Percentiles rank a stretch among this genome's conserved stretches.
Evolutionary conservation across 2,113 vertebrate genomes (phyloP).

Genomic region (Centropus bengalensis): DNA sequence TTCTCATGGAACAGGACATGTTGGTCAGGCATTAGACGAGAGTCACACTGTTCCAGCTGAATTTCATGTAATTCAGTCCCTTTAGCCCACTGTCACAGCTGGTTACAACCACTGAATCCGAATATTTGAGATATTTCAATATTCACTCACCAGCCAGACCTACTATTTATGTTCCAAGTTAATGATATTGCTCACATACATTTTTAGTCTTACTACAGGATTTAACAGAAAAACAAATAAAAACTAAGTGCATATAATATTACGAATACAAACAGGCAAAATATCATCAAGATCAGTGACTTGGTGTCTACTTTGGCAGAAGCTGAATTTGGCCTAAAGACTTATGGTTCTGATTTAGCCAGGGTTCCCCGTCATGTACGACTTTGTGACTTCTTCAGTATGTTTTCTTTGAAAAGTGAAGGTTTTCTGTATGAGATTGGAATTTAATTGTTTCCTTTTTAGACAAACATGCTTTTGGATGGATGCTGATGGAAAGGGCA

Average conservation of each 20-base stretch:
- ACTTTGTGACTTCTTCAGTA: slow-evolving; percentile 37
- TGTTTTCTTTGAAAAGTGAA: slow-evolving; percentile 78
- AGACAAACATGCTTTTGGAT: slow-evolving; percentile 82
- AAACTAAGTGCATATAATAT: slow-evolving; percentile 11
- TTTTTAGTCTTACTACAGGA: neutral
- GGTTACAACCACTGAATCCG: neutral
- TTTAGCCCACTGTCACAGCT: neutral
- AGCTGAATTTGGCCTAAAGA: slow-evolving; percentile 6
- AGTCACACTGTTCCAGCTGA: neutral
- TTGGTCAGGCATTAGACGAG: neutral
- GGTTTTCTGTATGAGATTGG: slow-evolving; percentile 69
- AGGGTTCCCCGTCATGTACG: neutral
- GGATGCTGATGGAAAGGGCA: slow-evolving; percentile 77
- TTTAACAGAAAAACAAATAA: slow-evolving; percentile 42
- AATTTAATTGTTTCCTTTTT: slow-evolving; percentile 86
- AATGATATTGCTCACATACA: neutral
- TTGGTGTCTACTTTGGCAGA: slow-evolving; percentile 11
- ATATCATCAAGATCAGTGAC: neutral
- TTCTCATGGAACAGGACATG: neutral
- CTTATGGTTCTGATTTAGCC: slow-evolving; percentile 38
- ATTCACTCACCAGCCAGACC: neutral
- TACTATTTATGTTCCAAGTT: neutral
- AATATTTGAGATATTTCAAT: neutral
- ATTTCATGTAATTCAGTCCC: neutral
- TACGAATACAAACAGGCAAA: neutral